phyloP scores from a whole-genome alignment of 2,888 invertebrate species.

The Rugalucina vietnamica region DNA sequence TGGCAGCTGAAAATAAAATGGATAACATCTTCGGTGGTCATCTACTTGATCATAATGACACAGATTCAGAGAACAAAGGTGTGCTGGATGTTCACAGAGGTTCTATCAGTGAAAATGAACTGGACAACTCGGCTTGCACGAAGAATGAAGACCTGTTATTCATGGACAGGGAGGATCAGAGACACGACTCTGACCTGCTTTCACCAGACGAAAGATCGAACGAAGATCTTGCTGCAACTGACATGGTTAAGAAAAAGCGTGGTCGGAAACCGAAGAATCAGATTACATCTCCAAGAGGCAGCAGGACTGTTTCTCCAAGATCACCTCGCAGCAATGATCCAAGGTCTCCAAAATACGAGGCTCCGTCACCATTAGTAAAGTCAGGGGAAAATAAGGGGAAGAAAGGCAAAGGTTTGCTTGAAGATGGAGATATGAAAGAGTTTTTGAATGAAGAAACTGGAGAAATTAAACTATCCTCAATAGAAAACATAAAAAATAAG shows the following conservation, averaged over 20 bases:
- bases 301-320: slow-evolving; percentile 64
- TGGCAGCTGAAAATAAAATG: slow-evolving; percentile 57
- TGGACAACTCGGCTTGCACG: slow-evolving; percentile 36
- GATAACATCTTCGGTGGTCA: slow-evolving; percentile 54
- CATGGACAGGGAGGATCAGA: slow-evolving; percentile 62
- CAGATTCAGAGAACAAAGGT: slow-evolving; percentile 39
- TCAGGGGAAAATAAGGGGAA: slow-evolving; percentile 46
- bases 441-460: slow-evolving; percentile 8
- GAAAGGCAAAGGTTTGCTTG: slow-evolving; percentile 41
- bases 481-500: slow-evolving; percentile 9
- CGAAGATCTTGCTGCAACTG: slow-evolving; percentile 53
- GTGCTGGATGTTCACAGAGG: slow-evolving; percentile 52
- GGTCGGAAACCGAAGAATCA: slow-evolving; percentile 72
- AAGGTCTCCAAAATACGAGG: slow-evolving; percentile 51
- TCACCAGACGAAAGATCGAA: slow-evolving; percentile 63
- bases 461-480: background rate
- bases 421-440: slow-evolving; percentile 23
- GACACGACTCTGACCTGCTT: slow-evolving; percentile 63
- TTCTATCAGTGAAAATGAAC: slow-evolving; percentile 58
- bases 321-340: slow-evolving; percentile 65
- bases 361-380: background rate
- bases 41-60: slow-evolving; percentile 23
- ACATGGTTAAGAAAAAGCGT: slow-evolving; percentile 58
- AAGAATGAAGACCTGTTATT: slow-evolving; percentile 61
- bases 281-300: slow-evolving; percentile 69